Conservation (phyloP, 2,888 invertebrate genomes). For the Aquatica leii region DNA sequence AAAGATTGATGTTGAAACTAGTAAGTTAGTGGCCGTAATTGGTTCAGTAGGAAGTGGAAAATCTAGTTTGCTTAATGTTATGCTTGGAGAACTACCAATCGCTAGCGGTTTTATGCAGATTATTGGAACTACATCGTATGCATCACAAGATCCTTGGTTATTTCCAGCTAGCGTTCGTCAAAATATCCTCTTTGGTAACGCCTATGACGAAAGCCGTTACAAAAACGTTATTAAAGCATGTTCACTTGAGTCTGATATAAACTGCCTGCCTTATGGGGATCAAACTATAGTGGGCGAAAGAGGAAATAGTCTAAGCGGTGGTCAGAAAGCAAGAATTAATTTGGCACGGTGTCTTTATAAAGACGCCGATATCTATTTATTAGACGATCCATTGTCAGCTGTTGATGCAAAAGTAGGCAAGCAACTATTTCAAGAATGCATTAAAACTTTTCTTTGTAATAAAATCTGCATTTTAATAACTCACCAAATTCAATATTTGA, state of each 20-base stretch:
- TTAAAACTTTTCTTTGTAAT: slow-evolving; percentile 66
- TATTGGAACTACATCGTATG: slow-evolving; percentile 69
- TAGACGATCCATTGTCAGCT: slow-evolving; percentile 85
- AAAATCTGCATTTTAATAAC: slow-evolving; percentile 74
- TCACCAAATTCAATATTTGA: slow-evolving; percentile 72
- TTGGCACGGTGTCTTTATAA: slow-evolving; percentile 80
- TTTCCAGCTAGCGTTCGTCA: slow-evolving; percentile 70
- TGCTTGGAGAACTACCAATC: slow-evolving; percentile 76
- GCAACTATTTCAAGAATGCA: slow-evolving; percentile 77
- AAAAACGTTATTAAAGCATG: slow-evolving; percentile 71
- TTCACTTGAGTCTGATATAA: slow-evolving; percentile 72
- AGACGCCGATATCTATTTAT: slow-evolving; percentile 53
- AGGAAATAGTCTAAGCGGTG: slow-evolving; percentile 83
- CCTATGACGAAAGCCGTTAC: slow-evolving; percentile 67
- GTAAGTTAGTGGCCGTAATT: slow-evolving; percentile 64
- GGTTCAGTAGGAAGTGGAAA: slow-evolving; percentile 75
- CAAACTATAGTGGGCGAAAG: slow-evolving; percentile 82
- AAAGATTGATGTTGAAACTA: slow-evolving; percentile 44
- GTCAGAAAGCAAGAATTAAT: slow-evolving; percentile 83
- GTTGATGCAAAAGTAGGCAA: slow-evolving; percentile 81
- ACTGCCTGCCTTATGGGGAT: slow-evolving; percentile 78
- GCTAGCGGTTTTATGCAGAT: slow-evolving; percentile 67
- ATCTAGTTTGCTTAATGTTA: slow-evolving; percentile 71
- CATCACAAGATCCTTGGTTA: slow-evolving; percentile 72
- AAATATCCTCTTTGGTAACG: slow-evolving; percentile 80